Evolutionary conservation across 2,888 invertebrate genomes (phyloP).

Genomic region (Silvanus unidentatus): DNA sequence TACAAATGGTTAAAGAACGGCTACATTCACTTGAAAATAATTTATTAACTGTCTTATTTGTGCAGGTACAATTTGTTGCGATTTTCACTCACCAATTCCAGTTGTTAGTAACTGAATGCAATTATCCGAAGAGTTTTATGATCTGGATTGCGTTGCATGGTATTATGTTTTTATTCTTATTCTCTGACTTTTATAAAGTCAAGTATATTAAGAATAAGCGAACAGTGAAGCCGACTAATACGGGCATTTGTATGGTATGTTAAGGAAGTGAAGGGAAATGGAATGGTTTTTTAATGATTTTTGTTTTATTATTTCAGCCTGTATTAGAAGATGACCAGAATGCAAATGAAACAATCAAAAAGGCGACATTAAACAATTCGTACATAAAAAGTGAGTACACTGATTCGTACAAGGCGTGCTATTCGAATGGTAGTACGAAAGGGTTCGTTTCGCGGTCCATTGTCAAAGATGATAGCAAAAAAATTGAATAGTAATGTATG

Average conservation of each 20-base stretch:
- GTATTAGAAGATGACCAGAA: constrained; percentile 51
- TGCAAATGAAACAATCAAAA: constrained; percentile 34
- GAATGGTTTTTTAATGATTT: constrained; percentile 4
- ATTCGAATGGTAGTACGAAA: constrained; percentile 58
- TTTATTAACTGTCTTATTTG: constrained; percentile 16
- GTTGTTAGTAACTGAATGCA: constrained; percentile 81
- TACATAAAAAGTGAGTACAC: constrained; percentile 53
- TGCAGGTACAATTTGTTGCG: constrained; percentile 84
- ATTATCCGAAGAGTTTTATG: constrained; percentile 86
- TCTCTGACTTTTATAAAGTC: constrained; percentile 90
- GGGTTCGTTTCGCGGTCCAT: constrained; percentile 51
- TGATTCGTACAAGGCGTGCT: constrained; percentile 56
- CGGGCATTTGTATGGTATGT: constrained; percentile 68
- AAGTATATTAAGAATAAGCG: constrained; percentile 57
- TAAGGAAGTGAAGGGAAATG: too few relatives aligned
- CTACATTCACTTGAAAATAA: neutral
- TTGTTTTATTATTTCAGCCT: constrained; percentile 52
- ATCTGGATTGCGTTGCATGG: constrained; percentile 94
- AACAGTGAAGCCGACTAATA: constrained; percentile 34
- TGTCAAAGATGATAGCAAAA: constrained; percentile 29
- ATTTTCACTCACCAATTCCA: constrained; percentile 91
- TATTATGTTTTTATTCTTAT: constrained; percentile 86
- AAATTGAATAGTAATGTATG: constrained; percentile 24
- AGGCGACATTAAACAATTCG: constrained; percentile 40
- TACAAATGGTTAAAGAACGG: constrained; percentile 77